phyloP scores from a whole-genome alignment of 2,888 invertebrate species.

The Eustalomyia histrio region DNA sequence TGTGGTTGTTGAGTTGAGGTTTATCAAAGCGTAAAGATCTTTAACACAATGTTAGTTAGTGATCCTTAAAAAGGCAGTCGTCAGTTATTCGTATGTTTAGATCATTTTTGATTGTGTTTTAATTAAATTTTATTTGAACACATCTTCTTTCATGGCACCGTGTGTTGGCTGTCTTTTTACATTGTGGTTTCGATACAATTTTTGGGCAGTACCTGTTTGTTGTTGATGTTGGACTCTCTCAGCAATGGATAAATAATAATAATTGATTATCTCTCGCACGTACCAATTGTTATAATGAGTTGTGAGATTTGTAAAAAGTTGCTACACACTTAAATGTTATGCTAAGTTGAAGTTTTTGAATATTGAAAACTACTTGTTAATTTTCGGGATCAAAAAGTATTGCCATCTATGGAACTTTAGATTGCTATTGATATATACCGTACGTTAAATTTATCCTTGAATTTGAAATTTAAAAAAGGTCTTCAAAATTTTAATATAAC shows the following conservation, averaged over 20 bases:
- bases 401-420: no score
- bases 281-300: constrained; percentile 42
- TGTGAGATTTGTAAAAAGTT: neutral
- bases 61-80: constrained; percentile 3
- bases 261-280: constrained; percentile 63
- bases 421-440: no score
- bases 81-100: constrained; percentile 12
- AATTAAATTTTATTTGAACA: constrained; percentile 48
- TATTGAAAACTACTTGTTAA: no score
- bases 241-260: constrained; percentile 10
- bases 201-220: constrained; percentile 12
- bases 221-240: neutral
- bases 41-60: constrained; percentile 27
- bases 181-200: constrained; percentile 4
- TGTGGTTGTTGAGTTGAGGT: neutral
- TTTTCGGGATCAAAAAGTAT: no score
- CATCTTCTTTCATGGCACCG: constrained; percentile 15
- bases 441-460: no score
- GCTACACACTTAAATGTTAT: no score
- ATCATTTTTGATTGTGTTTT: constrained; percentile 16
- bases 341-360: no score
- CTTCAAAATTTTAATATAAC: no score
- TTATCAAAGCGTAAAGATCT: constrained; percentile 9
- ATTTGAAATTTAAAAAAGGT: no score
- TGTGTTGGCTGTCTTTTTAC: neutral